A percentile compares a stretch with the other conserved stretches of the same genome.
These are phyloP conservation scores for Macquaria australasica DNA, from an alignment of 2,113 vertebrate genomes.

Conservation along the genomic window DNA sequence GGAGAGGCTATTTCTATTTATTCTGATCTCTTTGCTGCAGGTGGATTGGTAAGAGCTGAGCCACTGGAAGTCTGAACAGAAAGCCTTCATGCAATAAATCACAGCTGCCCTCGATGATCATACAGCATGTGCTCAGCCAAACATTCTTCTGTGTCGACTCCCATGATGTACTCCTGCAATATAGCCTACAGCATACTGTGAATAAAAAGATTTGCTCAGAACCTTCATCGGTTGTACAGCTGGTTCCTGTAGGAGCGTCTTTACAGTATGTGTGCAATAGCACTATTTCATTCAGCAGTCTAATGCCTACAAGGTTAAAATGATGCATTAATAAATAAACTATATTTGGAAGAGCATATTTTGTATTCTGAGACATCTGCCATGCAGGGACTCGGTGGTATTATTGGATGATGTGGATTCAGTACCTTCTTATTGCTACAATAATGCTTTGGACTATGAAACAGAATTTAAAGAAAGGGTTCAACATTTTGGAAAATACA, in stretches of 20 bases:
- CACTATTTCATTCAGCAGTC: conserved; percentile 4
- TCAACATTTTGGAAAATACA: not conserved
- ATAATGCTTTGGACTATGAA: not conserved
- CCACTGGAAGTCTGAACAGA: conserved; percentile 5
- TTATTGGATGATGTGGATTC: not conserved
- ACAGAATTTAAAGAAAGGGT: not conserved
- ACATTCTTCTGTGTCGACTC: conserved; percentile 11
- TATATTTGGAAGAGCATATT: not conserved
- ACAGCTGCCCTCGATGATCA: conserved; percentile 31
- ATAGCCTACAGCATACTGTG: not conserved
- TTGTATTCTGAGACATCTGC: conserved; percentile 6
- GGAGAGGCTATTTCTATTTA: conserved; percentile 35
- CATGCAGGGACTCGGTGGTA: not conserved
- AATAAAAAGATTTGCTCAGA: not conserved
- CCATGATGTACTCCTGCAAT: conserved; percentile 32
- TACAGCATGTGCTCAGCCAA: conserved; percentile 37
- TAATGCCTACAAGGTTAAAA: not conserved
- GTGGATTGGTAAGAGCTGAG: conserved; percentile 33
- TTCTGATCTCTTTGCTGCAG: conserved; percentile 42
- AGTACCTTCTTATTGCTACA: not conserved
- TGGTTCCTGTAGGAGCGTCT: not conserved
- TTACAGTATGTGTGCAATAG: not conserved
- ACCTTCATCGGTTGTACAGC: not conserved
- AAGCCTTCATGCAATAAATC: conserved; percentile 45
- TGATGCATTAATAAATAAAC: conserved; percentile 15